Evolutionary conservation across 2,888 invertebrate genomes (phyloP).

Genomic region (Drosophila austrosaltans): DNA sequence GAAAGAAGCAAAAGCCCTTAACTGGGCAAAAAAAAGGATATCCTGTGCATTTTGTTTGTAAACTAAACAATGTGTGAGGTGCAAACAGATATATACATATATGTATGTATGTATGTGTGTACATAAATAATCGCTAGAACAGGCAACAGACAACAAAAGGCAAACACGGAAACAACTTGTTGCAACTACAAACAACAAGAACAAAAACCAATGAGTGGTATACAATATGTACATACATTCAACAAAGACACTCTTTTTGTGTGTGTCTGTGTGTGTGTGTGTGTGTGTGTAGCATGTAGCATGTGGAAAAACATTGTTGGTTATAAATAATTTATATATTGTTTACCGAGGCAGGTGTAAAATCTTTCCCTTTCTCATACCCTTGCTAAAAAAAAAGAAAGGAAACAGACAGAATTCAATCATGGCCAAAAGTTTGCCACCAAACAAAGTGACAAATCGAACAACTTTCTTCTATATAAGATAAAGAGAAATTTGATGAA

Average conservation of each 20-base stretch:
- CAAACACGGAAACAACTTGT: constrained; percentile 78
- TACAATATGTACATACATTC: constrained; percentile 35
- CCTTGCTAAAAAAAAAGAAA: not conserved
- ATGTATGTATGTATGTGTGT: constrained; percentile 14
- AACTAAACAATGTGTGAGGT: constrained; percentile 13
- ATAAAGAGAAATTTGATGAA: too few relatives aligned
- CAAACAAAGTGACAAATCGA: constrained; percentile 6
- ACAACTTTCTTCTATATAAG: too few relatives aligned
- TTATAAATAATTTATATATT: constrained; percentile 72
- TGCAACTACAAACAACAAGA: constrained; percentile 57
- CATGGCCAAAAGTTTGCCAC: constrained; percentile 20
- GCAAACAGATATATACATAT: constrained; percentile 23
- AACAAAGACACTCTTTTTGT: constrained; percentile 29
- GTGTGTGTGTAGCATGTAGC: not conserved
- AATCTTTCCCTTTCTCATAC: constrained; percentile 43
- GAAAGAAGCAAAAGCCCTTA: constrained; percentile 28
- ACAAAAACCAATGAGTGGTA: constrained; percentile 24
- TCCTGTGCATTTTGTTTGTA: constrained; percentile 56
- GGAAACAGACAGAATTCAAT: not conserved
- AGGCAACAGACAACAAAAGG: constrained; percentile 45
- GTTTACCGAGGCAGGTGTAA: constrained; percentile 67
- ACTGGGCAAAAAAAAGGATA: constrained; percentile 47
- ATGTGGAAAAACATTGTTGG: constrained; percentile 19
- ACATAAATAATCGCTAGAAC: constrained; percentile 57
- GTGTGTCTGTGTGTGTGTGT: too few relatives aligned